Base-by-base conservation (phyloP, 2,888 invertebrate species). In the Theodoxus fluviatilis region DNA sequence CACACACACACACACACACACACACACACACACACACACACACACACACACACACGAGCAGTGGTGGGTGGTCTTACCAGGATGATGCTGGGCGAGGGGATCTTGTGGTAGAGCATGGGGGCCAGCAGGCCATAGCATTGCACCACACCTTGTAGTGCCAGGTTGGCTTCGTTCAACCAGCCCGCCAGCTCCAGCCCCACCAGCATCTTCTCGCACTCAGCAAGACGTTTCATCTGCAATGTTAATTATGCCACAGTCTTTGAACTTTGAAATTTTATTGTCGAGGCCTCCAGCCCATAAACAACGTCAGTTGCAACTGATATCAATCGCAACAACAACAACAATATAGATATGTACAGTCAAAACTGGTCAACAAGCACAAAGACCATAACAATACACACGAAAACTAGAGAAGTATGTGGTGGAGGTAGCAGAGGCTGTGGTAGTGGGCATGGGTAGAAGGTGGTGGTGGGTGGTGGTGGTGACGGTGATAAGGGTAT, bases 41-140 rank as follows among this genome's bases (percentile, higher is more conserved):
- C 49, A 40, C 47, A 43, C 37, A 59, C 61, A 57, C 38, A 40
- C 65, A 28, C 31, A 25, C 57, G 33, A 3, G 15, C 15, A 43
- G 43, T 43, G 7, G 43, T 67, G 33, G 18, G 18, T 18, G 59
- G 35, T n/a, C 67, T 22, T 70, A 85, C 85, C 85, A 85, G 83
- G 61, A 85, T 80, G 25, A 85, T 83, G 65, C 85, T 79, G 33
- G 79, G 70, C 22, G 83, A 78, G 4, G 85, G 84, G n/a, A 87
- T 83, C 75, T 84, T 85, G 80, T 82, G 84, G 79, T 82, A 83
- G 63, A 87, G 76, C 7, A 87, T 77, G 4, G 87, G 86, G 15
- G 86, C 84, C 67, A 87, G 74, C 2, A 87, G 81, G 1, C 87
- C 87, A 74, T 87, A 87, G 75, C 84, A 83, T 75, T 85, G 84